A percentile compares a stretch with the other conserved stretches of the same genome.
These are phyloP conservation scores for Coracopsis vasa DNA, from an alignment of 2,113 vertebrate species.

Conservation along the genomic window DNA sequence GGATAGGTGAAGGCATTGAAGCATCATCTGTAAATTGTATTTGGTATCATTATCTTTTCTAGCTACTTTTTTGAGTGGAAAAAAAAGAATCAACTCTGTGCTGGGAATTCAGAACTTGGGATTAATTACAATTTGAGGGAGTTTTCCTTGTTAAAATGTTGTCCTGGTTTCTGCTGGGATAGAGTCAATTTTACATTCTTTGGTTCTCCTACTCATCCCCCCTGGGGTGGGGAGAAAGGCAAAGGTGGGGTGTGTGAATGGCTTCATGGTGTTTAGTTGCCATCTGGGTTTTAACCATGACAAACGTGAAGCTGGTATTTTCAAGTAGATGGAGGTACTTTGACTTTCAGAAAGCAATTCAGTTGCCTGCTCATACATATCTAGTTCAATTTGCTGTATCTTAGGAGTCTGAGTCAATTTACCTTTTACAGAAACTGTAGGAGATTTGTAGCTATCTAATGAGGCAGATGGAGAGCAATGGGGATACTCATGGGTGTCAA, in stretches of 20 bases:
- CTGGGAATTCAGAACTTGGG: not conserved
- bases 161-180: not conserved
- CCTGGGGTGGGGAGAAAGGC: not conserved
- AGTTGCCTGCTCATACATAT: not conserved
- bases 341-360: not conserved
- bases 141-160: not conserved
- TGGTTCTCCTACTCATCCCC: not conserved
- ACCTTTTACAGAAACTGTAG: not conserved
- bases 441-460: not conserved
- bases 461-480: not conserved
- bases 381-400: not conserved
- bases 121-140: not conserved
- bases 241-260: not conserved
- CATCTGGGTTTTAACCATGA: not conserved
- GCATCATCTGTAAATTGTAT: not conserved
- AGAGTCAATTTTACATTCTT: not conserved
- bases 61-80: not conserved
- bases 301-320: not conserved
- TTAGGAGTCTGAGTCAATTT: not conserved
- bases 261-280: not conserved
- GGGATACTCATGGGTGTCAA: not conserved
- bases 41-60: not conserved
- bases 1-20: not conserved
- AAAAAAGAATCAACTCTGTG: not conserved
- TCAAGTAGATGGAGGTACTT: not conserved